Percentiles rank a stretch among this genome's conserved stretches.
Evolutionary conservation across 2,888 invertebrate genomes (phyloP).

Genomic region (Baronia brevicornis): DNA sequence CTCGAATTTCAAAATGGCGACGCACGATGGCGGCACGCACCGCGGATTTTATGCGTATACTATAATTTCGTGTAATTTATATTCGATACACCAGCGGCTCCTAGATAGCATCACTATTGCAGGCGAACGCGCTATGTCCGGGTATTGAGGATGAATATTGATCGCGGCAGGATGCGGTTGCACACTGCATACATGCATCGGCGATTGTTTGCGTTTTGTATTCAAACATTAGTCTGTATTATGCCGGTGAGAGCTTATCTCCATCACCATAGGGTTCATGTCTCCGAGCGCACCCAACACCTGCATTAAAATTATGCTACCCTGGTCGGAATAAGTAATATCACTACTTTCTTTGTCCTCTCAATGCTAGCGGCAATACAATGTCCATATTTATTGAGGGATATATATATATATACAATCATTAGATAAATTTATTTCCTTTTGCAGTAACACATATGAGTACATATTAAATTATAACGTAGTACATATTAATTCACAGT

Average conservation of each 20-base stretch:
- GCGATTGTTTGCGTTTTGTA: constrained; percentile 28
- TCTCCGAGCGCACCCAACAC: constrained; percentile 1
- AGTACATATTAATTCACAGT: too few relatives aligned
- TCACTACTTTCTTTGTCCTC: constrained; percentile 13
- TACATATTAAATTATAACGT: too few relatives aligned
- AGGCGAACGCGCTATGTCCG: constrained; percentile 51
- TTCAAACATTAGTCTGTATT: constrained; percentile 25
- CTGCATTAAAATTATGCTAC: constrained; percentile 5
- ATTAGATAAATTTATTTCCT: too few relatives aligned
- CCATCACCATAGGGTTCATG: constrained; percentile 8
- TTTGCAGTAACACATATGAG: too few relatives aligned
- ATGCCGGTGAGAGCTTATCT: constrained; percentile 19
- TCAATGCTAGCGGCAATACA: too few relatives aligned
- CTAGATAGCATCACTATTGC: constrained; percentile 60
- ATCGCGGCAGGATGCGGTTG: constrained; percentile 49
- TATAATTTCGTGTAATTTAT: constrained; percentile 63
- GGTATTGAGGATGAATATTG: constrained; percentile 54
- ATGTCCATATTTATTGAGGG: too few relatives aligned
- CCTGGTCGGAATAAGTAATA: constrained; percentile 9
- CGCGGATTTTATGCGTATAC: constrained; percentile 27
- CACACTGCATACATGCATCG: constrained; percentile 41
- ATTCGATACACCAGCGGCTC: constrained; percentile 61
- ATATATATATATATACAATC: too few relatives aligned
- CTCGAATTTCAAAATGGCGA: constrained; percentile 30
- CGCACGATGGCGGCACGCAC: constrained; percentile 17